Conservation (phyloP, 1,140 invertebrate species). For the Aphidius gifuensis region DNA sequence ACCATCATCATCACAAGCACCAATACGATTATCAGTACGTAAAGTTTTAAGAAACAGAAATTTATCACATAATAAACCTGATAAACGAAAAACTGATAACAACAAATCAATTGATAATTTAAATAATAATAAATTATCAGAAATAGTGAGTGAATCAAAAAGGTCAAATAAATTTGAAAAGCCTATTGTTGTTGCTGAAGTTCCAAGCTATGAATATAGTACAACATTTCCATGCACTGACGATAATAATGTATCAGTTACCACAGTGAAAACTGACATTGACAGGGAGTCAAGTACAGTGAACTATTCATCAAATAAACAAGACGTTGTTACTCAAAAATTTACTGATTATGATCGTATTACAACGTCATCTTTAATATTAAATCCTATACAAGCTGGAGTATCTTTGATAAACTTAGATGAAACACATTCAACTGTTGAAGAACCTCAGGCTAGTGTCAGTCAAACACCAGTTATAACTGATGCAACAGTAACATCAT, state of each 20-base stretch:
- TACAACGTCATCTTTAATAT: conserved; percentile 37
- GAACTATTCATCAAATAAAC: neutral
- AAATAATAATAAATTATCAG: neutral
- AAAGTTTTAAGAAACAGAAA: neutral
- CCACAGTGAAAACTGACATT: neutral
- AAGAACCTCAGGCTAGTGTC: neutral
- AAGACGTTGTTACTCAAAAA: conserved; percentile 14
- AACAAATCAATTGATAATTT: too few relatives aligned
- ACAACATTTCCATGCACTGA: conserved; percentile 32
- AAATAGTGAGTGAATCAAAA: conserved; percentile 8
- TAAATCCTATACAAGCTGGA: conserved; percentile 53
- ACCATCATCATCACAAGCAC: too few relatives aligned
- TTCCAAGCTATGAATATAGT: conserved; percentile 29
- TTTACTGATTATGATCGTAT: conserved; percentile 13
- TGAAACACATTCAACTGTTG: conserved; percentile 31
- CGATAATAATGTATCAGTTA: conserved; percentile 13
- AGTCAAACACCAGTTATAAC: too few relatives aligned
- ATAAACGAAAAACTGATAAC: neutral
- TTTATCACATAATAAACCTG: neutral
- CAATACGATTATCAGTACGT: too few relatives aligned
- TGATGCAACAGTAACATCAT: too few relatives aligned
- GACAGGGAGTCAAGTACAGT: conserved; percentile 7
- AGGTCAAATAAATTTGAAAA: conserved; percentile 33
- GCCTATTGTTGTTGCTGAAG: conserved; percentile 48
- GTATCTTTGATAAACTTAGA: conserved; percentile 46